phyloP scores from a whole-genome alignment of 2,888 invertebrate species.

The Volucella inanis region DNA sequence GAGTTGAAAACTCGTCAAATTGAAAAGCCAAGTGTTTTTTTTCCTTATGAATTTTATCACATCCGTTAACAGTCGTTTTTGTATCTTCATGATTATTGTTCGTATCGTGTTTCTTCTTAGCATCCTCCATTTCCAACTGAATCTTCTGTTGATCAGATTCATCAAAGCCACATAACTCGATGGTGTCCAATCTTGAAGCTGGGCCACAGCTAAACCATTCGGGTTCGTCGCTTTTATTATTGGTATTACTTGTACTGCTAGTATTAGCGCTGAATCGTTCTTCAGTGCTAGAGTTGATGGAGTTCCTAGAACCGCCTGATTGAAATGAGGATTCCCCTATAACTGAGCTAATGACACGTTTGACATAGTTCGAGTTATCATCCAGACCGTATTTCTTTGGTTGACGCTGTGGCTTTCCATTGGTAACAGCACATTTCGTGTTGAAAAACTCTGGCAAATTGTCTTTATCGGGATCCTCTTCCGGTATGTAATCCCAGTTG shows the following conservation, averaged over 20 bases:
- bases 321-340: conserved; percentile 76
- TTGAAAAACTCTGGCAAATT: conserved; percentile 67
- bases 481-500: conserved; percentile 78
- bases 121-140: conserved; percentile 56
- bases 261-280: conserved; percentile 78
- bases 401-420: conserved; percentile 32
- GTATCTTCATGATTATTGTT: conserved; percentile 59
- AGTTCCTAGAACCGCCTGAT: conserved; percentile 32
- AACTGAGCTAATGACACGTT: conserved; percentile 79
- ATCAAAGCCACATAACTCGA: conserved; percentile 81
- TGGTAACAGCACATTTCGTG: conserved; percentile 15
- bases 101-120: conserved; percentile 46
- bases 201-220: conserved; percentile 82
- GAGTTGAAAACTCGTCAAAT: conserved; percentile 57
- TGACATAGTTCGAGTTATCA: conserved; percentile 80
- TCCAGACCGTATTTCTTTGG: conserved; percentile 54
- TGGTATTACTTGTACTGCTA: conserved; percentile 52
- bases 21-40: conserved; percentile 74
- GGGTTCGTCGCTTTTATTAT: conserved; percentile 80
- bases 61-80: not conserved
- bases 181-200: conserved; percentile 81
- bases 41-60: conserved; percentile 51
- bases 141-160: conserved; percentile 78
- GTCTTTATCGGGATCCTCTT: conserved; percentile 48
- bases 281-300: conserved; percentile 73